These are phyloP conservation scores for Danio choprae DNA, from an alignment of 2,797 vertebrate genomes.

Conservation along the genomic window DNA sequence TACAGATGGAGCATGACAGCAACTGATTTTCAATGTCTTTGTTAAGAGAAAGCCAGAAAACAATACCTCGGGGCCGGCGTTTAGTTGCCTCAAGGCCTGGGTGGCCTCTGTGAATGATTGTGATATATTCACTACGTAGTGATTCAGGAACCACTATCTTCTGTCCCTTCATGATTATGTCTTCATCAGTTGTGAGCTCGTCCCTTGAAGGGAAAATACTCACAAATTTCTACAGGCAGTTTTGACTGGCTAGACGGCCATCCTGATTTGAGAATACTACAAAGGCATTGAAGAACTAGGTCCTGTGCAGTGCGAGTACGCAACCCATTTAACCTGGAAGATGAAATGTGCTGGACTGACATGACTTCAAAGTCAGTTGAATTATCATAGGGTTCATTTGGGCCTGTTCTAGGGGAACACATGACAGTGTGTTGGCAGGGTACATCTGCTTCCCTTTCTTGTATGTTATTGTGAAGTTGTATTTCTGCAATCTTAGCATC, in stretches of 20 bases:
- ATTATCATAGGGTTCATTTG: not conserved
- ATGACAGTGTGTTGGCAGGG: not conserved
- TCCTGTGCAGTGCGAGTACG: not conserved
- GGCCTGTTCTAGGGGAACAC: not conserved
- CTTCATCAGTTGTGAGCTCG: conserved; percentile 23
- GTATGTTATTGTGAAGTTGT: not conserved
- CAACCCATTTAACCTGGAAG: not conserved
- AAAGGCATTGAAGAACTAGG: not conserved
- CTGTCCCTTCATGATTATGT: conserved; percentile 31
- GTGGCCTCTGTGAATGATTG: conserved; percentile 37
- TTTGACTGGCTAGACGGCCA: conserved; percentile 10
- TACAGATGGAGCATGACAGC: conserved; percentile 26
- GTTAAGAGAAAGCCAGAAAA: conserved; percentile 35
- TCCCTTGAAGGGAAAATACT: conserved; percentile 40
- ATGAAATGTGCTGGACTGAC: not conserved
- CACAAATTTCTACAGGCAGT: not conserved
- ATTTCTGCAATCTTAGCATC: not conserved
- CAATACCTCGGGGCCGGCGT: not conserved
- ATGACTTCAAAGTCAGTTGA: not conserved
- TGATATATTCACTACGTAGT: conserved; percentile 13
- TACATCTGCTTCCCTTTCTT: not conserved
- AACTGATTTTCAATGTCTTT: conserved; percentile 5
- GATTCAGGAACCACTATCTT: conserved; percentile 14
- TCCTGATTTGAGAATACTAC: not conserved
- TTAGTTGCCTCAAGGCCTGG: conserved; percentile 39